phyloP scores from a whole-genome alignment of 30 jellyfish, hydroid and myxozoan species.

The Turritopsis rubra region DNA sequence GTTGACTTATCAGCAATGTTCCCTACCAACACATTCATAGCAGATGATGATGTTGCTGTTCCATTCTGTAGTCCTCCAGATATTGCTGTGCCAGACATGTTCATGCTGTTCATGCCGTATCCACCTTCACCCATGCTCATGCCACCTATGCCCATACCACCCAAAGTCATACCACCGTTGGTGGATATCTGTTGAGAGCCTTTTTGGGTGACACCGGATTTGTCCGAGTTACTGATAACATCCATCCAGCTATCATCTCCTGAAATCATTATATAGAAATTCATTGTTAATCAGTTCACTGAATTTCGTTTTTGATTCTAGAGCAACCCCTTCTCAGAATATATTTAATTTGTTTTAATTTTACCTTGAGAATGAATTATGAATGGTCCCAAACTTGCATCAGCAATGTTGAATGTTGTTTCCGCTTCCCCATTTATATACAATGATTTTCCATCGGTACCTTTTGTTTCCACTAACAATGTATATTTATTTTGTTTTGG shows the following conservation, averaged over 20 bases:
- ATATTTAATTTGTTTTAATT: no score
- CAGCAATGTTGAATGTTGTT: neutral
- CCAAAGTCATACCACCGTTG: no score
- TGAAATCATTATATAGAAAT: no score
- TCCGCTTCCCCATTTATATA: constrained; percentile 7
- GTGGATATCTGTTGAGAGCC: neutral
- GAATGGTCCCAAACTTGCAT: no score
- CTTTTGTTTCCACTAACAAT: no score
- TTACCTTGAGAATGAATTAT: no score
- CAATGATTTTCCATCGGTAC: neutral
- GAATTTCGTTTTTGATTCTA: no score
- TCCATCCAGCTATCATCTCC: no score
- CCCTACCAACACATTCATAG: neutral
- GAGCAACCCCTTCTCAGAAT: no score
- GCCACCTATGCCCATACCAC: neutral
- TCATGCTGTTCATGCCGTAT: neutral
- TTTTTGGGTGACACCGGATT: neutral
- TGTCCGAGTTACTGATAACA: no score
- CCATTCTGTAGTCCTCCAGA: neutral
- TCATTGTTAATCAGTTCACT: no score
- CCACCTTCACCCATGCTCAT: neutral
- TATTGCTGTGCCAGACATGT: neutral
- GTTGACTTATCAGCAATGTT: neutral
- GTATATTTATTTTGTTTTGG: no score
- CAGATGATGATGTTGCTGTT: neutral